These are phyloP conservation scores for Coryphaenoides rupestris DNA, from an alignment of 2,113 vertebrate species.

Conservation along the genomic window DNA sequence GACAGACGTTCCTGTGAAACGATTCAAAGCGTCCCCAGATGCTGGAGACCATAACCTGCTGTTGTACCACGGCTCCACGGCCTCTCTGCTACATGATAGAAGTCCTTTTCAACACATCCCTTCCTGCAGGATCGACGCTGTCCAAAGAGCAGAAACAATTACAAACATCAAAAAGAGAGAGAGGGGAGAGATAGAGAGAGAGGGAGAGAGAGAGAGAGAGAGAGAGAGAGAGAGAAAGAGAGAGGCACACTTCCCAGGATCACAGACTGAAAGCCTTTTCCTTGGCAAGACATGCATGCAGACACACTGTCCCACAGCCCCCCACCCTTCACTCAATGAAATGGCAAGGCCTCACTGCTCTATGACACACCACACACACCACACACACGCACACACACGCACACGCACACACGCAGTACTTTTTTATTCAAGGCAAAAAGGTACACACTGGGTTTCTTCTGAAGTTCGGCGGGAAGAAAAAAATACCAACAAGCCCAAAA, in stretches of 20 bases:
- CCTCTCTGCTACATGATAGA: constrained; percentile 41
- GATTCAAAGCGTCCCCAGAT: constrained; percentile 59
- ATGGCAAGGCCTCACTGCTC: constrained; percentile 38
- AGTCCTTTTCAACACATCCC: constrained; percentile 13
- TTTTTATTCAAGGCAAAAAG: constrained; percentile 22
- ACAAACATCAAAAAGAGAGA: no score
- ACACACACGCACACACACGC: no score
- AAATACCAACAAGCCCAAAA: no score
- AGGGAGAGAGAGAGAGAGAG: no score
- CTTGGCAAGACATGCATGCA: constrained; percentile 40
- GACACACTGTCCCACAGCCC: constrained; percentile 34
- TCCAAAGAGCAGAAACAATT: no score
- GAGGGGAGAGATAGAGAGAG: no score
- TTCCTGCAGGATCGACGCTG: no score
- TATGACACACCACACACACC: no score
- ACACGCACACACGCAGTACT: constrained; percentile 1
- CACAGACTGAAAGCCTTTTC: constrained; percentile 33
- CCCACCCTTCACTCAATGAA: constrained; percentile 33
- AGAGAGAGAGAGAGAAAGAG: no score
- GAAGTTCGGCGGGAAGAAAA: no score
- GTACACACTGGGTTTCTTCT: constrained; percentile 9
- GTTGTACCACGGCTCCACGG: constrained; percentile 48
- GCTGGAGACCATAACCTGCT: constrained; percentile 54
- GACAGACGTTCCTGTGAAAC: constrained; percentile 32
- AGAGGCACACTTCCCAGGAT: constrained; percentile 15